phyloP scores from a whole-genome alignment of 2,888 invertebrate species.

The Bembecia ichneumoniformis region DNA sequence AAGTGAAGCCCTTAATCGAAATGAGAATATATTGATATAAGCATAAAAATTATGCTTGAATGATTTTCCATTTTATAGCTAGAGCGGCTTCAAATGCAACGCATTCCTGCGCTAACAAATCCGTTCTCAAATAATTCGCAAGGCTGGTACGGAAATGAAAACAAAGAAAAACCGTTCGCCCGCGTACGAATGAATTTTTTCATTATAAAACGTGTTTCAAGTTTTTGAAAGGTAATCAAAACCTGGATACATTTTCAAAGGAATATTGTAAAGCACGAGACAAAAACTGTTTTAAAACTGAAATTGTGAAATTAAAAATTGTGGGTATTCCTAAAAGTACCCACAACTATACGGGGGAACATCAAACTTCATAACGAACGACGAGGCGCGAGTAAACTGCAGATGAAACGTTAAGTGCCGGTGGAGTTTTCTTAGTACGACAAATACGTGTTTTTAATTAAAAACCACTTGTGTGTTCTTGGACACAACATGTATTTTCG shows the following conservation, averaged over 20 bases:
- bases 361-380: conserved; percentile 55
- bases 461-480: conserved; percentile 19
- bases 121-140: background rate
- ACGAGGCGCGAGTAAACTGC: conserved; percentile 27
- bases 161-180: background rate
- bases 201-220: background rate
- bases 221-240: background rate
- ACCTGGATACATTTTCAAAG: background rate
- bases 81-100: background rate
- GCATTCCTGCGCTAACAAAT: background rate
- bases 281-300: conserved; percentile 30
- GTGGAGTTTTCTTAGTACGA: conserved; percentile 13
- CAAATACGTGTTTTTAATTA: conserved; percentile 57
- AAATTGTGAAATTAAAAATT: conserved; percentile 32
- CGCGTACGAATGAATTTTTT: background rate
- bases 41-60: too few species aligned
- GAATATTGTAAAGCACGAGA: conserved; percentile 13
- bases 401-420: conserved; percentile 23
- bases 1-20: too few species aligned
- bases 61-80: too few species aligned
- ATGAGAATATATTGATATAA: too few species aligned
- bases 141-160: background rate
- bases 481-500: background rate
- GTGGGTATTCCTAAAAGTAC: conserved; percentile 34
- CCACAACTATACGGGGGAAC: conserved; percentile 31